A percentile compares a stretch with the other conserved stretches of the same genome.
phyloP scores from a whole-genome alignment of 2,888 invertebrate species.

The Torymus tubicola region DNA sequence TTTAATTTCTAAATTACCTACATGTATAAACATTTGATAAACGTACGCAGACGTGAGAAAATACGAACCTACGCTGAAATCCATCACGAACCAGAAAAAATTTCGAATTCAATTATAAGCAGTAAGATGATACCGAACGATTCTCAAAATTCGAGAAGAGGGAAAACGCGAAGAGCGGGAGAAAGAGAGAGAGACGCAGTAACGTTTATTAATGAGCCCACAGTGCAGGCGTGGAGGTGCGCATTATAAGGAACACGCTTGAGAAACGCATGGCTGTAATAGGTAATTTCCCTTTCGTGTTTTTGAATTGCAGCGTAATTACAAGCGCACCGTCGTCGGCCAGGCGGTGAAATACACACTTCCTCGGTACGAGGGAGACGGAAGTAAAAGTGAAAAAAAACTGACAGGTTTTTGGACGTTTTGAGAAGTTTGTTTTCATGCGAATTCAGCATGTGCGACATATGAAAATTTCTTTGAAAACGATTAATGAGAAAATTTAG shows the following conservation, averaged over 20 bases:
- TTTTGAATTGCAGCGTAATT: conserved; percentile 71
- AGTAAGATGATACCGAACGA: conserved; percentile 6
- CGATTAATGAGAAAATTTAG: too few relatives aligned
- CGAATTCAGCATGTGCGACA: too few relatives aligned
- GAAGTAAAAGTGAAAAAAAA: conserved; percentile 39
- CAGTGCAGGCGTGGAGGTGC: conserved; percentile 26
- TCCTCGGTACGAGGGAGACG: conserved; percentile 23
- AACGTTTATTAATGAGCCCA: conserved; percentile 44
- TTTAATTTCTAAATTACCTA: too few relatives aligned
- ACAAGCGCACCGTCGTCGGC: conserved; percentile 61
- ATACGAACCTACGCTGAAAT: too few relatives aligned
- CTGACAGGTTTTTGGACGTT: conserved; percentile 10
- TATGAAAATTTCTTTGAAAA: too few relatives aligned
- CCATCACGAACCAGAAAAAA: too few relatives aligned
- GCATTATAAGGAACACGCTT: conserved; percentile 39
- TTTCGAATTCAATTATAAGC: neutral
- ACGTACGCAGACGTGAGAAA: too few relatives aligned
- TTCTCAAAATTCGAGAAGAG: neutral
- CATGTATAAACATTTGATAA: too few relatives aligned
- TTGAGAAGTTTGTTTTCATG: too few relatives aligned
- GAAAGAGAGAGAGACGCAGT: conserved; percentile 7
- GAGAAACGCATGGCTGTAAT: conserved; percentile 67
- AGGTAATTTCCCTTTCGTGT: conserved; percentile 70
- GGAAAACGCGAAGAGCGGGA: conserved; percentile 11
- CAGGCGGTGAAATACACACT: conserved; percentile 23